Percentiles rank a stretch among this genome's conserved stretches.
phyloP scores from a whole-genome alignment of 2,113 vertebrate species.

The Varanus komodoensis region DNA sequence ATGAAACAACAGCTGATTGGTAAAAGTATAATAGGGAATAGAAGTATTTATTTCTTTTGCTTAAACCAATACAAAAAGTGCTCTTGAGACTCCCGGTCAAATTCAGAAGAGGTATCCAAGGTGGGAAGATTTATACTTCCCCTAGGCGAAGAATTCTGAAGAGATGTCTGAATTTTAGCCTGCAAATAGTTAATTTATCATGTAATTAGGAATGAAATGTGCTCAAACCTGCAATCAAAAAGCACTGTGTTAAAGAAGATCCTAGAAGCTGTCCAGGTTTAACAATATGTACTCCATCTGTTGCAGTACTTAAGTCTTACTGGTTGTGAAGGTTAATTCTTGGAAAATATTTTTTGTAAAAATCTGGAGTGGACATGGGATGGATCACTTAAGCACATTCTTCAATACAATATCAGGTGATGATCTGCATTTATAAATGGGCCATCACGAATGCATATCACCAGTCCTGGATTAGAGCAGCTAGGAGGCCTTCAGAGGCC shows the following conservation, averaged over 20 bases:
- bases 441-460: too few relatives aligned
- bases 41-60: constrained; percentile 13
- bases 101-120: constrained; percentile 30
- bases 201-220: neutral
- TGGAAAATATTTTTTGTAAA: neutral
- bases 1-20: constrained; percentile 48
- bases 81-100: constrained; percentile 14
- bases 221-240: constrained; percentile 12
- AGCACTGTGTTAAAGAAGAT: constrained; percentile 2
- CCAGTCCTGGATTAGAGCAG: neutral
- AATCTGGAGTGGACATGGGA: neutral
- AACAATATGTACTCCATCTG: neutral
- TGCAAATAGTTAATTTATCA: constrained; percentile 18
- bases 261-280: neutral
- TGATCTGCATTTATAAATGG: neutral
- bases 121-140: neutral
- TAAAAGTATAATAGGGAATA: constrained; percentile 21
- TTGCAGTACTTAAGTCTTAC: neutral
- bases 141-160: neutral
- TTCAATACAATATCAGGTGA: neutral
- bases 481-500: too few relatives aligned
- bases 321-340: neutral
- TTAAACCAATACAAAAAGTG: neutral
- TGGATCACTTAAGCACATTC: neutral
- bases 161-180: constrained; percentile 10